These are phyloP conservation scores for Eurystomus gularis DNA, from an alignment of 2,113 vertebrate species.

Conservation along the genomic window DNA sequence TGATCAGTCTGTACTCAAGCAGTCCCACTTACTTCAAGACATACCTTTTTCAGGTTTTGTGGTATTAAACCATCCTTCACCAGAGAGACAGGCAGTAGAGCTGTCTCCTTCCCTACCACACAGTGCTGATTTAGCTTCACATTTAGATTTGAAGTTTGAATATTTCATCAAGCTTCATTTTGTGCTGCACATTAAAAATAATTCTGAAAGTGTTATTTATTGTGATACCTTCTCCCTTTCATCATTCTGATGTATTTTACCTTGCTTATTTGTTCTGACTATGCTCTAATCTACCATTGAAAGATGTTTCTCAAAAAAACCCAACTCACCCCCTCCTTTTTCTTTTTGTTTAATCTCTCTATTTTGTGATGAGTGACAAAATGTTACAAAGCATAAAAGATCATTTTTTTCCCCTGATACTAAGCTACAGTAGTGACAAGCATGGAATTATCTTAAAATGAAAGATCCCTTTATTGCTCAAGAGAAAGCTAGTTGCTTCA, in stretches of 20 bases:
- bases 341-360: background rate
- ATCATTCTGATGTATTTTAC: background rate
- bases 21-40: background rate
- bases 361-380: slow-evolving; percentile 1
- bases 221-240: background rate
- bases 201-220: background rate
- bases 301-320: background rate
- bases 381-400: background rate
- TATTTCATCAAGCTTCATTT: slow-evolving; percentile 27
- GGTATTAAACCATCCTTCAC: background rate
- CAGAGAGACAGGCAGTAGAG: background rate
- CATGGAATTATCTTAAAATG: background rate
- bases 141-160: background rate
- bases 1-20: background rate
- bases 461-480: background rate
- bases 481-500: background rate
- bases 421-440: background rate
- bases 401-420: background rate
- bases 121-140: background rate
- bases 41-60: background rate
- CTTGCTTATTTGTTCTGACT: background rate
- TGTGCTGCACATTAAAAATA: background rate
- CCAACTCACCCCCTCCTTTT: accelerated
- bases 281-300: background rate
- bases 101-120: background rate